Percentiles rank a stretch among this genome's conserved stretches.
These are phyloP conservation scores for Tupaia tana DNA, from an alignment of 2,113 vertebrate species.

Conservation along the genomic window DNA sequence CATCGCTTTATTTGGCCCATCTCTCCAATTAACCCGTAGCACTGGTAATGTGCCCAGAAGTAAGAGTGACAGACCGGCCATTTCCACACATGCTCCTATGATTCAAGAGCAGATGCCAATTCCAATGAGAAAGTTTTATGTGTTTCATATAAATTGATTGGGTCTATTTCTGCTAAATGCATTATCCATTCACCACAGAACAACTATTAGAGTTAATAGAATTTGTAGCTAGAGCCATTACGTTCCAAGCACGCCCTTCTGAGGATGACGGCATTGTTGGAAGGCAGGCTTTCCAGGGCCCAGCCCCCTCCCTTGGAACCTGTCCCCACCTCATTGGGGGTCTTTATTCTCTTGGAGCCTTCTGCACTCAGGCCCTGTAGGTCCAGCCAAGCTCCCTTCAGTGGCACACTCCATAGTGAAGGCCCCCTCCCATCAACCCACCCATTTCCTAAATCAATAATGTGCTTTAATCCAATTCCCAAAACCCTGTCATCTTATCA, in stretches of 20 bases:
- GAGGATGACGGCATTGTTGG: constrained; percentile 32
- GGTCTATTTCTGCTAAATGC: constrained; percentile 80
- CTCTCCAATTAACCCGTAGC: constrained; percentile 71
- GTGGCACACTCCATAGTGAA: not conserved
- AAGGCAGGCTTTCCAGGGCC: not conserved
- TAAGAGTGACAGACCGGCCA: constrained; percentile 69
- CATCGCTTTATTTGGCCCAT: constrained; percentile 12
- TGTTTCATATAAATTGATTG: constrained; percentile 78
- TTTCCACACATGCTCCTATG: constrained; percentile 50
- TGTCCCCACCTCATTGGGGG: not conserved
- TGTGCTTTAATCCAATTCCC: not conserved
- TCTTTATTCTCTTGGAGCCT: not conserved
- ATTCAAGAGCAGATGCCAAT: constrained; percentile 77
- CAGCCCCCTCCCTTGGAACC: not conserved
- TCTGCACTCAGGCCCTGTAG: not conserved
- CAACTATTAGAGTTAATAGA: constrained; percentile 75
- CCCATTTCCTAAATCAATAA: not conserved
- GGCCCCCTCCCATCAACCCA: not conserved
- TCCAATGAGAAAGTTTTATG: constrained; percentile 80
- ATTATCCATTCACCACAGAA: constrained; percentile 75
- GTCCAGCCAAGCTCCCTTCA: not conserved
- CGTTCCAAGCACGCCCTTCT: constrained; percentile 24
- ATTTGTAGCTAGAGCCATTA: constrained; percentile 65
- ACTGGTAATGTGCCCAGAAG: constrained; percentile 63
- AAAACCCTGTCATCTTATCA: not conserved